Base-by-base conservation (phyloP, 2,113 vertebrate species). In the Chaetodon auriga region DNA sequence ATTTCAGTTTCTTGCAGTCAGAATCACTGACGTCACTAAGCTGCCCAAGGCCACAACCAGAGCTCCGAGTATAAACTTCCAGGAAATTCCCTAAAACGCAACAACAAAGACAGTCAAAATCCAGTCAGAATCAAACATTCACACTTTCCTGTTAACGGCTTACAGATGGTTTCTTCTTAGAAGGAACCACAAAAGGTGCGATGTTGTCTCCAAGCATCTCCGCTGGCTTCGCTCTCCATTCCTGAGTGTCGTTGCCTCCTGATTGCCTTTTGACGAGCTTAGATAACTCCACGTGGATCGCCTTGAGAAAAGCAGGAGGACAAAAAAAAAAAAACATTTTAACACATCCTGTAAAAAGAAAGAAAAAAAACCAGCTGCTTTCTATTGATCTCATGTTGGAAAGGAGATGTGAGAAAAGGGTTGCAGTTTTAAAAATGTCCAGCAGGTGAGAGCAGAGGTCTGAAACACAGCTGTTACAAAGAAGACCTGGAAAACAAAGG, bases 251-350 rank as follows among this genome's bases (percentile, higher is more conserved):
- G 16, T 72, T 64, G 38, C 71, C 80, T 35, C 87, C 93, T 2
- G 91, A 88, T 68, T 92, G 95, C 80, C 91, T 93, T 74, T 85
- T 95, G 60, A 95, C 95, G 18, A 97, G 90, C 78, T 96, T 95
- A 1, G 97, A 96, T 49, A 97, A 93, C 84, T 97, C 96, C 0
- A 91, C 82, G 3, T 97, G 96, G 68, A 96, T 96, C 0, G 95
- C 95, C 96, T 96, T 30, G 36, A 41, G 53, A 49, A 64, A 57
- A 54, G 9, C 12, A 45, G 35, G 15, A 25, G 8, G 35, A 25
- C 15, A 9, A 55, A n/a, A n/a, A n/a, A 55, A 43, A 45, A n/a
- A n/a, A 55, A 43, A 45, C 9, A 25, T 4, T 1, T 16, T 2
- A 63, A 51, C 5, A 18, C 23, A 73, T 7, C 6, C 21, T 18